Percentiles rank a stretch among this genome's conserved stretches.
phyloP scores from a whole-genome alignment of 2,113 vertebrate species.

The Rafetus swinhoei region DNA sequence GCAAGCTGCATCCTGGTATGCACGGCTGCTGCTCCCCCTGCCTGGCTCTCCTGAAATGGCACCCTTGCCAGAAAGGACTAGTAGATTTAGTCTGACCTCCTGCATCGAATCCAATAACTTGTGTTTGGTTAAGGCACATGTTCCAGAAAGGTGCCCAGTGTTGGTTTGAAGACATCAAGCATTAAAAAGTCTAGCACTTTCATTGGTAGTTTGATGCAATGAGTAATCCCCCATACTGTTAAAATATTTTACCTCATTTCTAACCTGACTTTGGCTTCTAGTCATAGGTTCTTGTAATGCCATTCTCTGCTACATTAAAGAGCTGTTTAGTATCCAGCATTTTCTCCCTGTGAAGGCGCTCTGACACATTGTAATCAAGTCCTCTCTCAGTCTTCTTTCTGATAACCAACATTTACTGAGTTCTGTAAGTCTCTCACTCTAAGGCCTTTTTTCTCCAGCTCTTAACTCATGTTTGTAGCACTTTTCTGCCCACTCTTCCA shows the following conservation, averaged over 20 bases:
- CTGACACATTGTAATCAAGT: neutral
- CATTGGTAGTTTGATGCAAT: neutral
- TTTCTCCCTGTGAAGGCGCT: neutral
- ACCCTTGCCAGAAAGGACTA: neutral
- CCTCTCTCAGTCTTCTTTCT: neutral
- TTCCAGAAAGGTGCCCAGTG: neutral
- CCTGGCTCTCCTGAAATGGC: too few species aligned
- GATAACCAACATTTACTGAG: neutral
- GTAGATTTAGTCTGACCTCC: constrained; percentile 9
- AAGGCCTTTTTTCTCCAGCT: neutral
- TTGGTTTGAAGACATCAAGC: neutral
- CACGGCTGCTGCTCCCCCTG: too few species aligned
- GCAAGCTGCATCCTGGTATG: too few species aligned
- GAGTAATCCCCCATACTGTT: neutral
- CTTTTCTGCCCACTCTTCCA: constrained; percentile 6
- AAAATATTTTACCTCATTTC: neutral
- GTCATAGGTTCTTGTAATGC: neutral
- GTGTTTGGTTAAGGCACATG: constrained; percentile 1
- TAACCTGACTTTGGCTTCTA: neutral
- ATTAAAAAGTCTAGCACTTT: neutral
- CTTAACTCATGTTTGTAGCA: neutral
- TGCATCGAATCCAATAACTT: neutral
- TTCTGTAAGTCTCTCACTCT: neutral
- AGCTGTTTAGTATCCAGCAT: neutral
- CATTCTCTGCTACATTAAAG: neutral